Conservation (phyloP, 1,140 invertebrate species). For the Bicyclus anynana region DNA sequence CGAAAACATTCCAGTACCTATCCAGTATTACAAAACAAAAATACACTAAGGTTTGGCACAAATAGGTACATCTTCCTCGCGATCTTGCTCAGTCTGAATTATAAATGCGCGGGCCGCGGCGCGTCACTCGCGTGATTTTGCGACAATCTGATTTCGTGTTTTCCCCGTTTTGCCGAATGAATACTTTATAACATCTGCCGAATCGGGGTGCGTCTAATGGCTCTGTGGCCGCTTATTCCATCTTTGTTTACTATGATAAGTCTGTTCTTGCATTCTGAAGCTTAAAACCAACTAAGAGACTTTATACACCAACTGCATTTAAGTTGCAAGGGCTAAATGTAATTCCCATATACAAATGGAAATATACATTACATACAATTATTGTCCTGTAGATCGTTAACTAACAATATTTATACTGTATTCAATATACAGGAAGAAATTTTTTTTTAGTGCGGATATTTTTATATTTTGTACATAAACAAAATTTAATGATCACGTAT, state of each 20-base stretch:
- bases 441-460: too few relatives aligned
- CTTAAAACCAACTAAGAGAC: not conserved
- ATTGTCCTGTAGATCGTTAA: too few relatives aligned
- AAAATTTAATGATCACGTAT: too few relatives aligned
- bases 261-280: not conserved
- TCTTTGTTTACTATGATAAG: constrained; percentile 31
- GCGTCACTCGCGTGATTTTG: constrained; percentile 69
- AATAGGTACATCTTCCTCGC: constrained; percentile 13
- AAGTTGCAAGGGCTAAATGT: too few relatives aligned
- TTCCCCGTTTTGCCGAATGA: constrained; percentile 67
- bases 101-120: constrained; percentile 58
- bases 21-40: constrained; percentile 1
- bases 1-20: too few relatives aligned
- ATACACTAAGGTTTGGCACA: constrained; percentile 18
- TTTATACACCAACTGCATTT: too few relatives aligned
- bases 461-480: too few relatives aligned
- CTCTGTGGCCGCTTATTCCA: constrained; percentile 40
- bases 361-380: too few relatives aligned
- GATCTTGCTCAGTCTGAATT: constrained; percentile 52
- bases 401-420: too few relatives aligned
- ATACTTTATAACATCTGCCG: constrained; percentile 66
- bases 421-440: too few relatives aligned
- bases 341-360: too few relatives aligned
- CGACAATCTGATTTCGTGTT: constrained; percentile 75
- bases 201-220: constrained; percentile 53